Conservation (phyloP, 2,113 vertebrate species). For the Myiozetetes cayanensis region DNA sequence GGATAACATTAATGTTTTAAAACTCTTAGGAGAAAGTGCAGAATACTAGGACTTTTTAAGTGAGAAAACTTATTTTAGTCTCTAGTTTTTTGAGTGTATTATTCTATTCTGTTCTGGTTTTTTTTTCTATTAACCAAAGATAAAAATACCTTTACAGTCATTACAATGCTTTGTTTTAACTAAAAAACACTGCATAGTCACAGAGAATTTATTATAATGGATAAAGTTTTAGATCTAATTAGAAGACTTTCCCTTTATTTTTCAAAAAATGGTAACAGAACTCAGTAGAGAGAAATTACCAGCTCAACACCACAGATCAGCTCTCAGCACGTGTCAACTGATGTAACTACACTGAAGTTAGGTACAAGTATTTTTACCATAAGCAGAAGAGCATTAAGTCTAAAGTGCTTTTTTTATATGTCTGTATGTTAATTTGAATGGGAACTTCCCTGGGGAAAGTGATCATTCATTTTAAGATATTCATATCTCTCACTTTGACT, state of each 20-base stretch:
- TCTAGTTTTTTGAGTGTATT: not conserved
- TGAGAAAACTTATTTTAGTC: not conserved
- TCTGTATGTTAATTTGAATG: conserved; percentile 4
- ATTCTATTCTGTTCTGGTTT: not conserved
- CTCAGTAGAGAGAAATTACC: not conserved
- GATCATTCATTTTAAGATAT: conserved; percentile 4
- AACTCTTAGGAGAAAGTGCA: not conserved
- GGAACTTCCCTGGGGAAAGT: not conserved
- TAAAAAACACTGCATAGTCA: not conserved
- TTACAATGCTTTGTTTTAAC: not conserved
- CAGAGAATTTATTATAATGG: not conserved
- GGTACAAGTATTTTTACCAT: not conserved
- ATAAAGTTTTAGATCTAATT: not conserved
- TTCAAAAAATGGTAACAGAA: not conserved
- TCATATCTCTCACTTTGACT: not conserved
- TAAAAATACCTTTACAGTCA: not conserved
- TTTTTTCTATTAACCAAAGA: not conserved
- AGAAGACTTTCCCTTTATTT: not conserved
- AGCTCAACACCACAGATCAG: not conserved
- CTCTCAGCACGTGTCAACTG: not conserved
- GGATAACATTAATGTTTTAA: not conserved
- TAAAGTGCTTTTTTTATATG: not conserved
- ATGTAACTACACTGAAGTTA: not conserved
- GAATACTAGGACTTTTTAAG: not conserved
- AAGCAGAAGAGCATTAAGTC: not conserved